Percentiles rank a stretch among this genome's conserved stretches.
These are phyloP conservation scores for Stigmatopora argus DNA, from an alignment of 2,113 vertebrate species.

Conservation along the genomic window DNA sequence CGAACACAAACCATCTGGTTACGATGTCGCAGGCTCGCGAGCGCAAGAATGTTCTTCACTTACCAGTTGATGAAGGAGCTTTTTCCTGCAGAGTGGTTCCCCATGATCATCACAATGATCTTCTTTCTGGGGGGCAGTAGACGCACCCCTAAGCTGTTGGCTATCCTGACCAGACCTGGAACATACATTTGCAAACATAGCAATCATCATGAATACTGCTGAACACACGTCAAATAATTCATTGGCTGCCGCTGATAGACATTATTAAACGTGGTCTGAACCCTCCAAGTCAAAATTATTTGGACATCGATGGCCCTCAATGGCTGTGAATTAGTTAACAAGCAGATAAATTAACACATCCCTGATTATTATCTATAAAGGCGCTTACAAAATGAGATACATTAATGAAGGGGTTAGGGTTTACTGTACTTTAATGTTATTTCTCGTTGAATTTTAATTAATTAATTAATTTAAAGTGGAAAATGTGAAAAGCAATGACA, in stretches of 20 bases:
- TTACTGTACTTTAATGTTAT: background rate
- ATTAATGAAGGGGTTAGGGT: background rate
- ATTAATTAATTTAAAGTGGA: background rate
- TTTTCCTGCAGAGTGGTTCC: constrained; percentile 76
- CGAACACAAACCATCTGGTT: background rate
- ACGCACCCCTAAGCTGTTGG: constrained; percentile 61
- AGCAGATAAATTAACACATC: no score
- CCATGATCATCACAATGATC: constrained; percentile 76
- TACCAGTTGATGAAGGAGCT: constrained; percentile 80
- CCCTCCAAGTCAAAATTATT: no score
- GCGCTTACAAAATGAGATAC: no score
- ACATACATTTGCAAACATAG: constrained; percentile 11
- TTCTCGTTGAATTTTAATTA: background rate
- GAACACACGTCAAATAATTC: background rate
- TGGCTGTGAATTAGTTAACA: no score
- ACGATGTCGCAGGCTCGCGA: background rate
- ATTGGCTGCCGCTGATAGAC: no score
- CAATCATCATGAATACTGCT: background rate
- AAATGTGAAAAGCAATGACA: background rate
- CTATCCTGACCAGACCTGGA: constrained; percentile 71
- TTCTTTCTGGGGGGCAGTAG: constrained; percentile 74
- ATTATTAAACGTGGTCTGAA: no score
- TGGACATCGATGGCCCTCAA: no score
- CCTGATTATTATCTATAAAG: no score
- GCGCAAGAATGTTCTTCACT: constrained; percentile 1